Evolutionary conservation across 2,888 invertebrate genomes (phyloP).

Genomic region (Philhelius pedissequus): DNA sequence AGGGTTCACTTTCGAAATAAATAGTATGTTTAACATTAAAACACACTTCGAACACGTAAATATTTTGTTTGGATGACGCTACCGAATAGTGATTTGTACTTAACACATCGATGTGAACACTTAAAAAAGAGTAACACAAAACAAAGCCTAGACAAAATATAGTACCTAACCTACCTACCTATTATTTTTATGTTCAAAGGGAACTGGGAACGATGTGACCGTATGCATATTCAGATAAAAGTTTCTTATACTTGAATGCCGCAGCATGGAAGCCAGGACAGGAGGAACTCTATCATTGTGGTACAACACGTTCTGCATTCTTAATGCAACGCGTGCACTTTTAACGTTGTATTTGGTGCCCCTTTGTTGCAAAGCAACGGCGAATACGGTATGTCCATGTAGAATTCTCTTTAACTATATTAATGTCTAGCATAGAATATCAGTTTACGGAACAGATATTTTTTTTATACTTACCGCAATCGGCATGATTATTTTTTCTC

Average conservation of each 20-base stretch:
- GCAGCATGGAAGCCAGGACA: neutral
- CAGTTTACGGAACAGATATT: neutral
- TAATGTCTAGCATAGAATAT: neutral
- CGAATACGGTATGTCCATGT: neutral
- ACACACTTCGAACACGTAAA: too few species aligned
- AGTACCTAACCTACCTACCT: too few species aligned
- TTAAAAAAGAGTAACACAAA: slow-evolving; percentile 26
- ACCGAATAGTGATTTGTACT: too few species aligned
- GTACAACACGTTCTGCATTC: slow-evolving; percentile 22
- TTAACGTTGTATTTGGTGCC: slow-evolving; percentile 40
- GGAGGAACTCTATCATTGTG: neutral
- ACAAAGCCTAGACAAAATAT: neutral
- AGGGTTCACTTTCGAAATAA: too few species aligned
- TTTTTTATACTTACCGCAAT: too few species aligned
- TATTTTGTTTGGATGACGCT: too few species aligned
- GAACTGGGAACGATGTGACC: neutral
- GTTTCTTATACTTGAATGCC: neutral
- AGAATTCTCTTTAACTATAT: neutral
- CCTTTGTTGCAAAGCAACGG: slow-evolving; percentile 4
- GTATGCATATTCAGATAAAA: neutral
- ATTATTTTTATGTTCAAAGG: neutral
- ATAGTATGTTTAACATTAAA: too few species aligned
- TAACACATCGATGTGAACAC: too few species aligned
- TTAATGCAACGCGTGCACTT: slow-evolving; percentile 17
- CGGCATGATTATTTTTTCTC: too few species aligned